These are phyloP conservation scores for Ctenochaetus hawaiiensis DNA, from an alignment of 2,797 vertebrate species.

Conservation along the genomic window DNA sequence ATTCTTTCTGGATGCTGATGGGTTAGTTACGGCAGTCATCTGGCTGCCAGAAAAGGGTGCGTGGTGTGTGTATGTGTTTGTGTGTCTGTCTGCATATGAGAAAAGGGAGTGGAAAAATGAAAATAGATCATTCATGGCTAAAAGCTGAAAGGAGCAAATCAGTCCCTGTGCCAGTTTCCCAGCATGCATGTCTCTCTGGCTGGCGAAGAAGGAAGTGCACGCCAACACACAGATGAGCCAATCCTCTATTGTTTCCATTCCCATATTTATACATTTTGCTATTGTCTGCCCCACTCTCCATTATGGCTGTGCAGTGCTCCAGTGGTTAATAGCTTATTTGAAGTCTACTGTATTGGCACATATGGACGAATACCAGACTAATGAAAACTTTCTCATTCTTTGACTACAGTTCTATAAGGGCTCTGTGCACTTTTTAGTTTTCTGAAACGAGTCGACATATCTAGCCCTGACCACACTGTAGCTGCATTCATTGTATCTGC, in stretches of 20 bases:
- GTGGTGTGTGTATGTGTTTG: constrained; percentile 12
- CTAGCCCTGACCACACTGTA: constrained; percentile 54
- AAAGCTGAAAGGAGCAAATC: constrained; percentile 64
- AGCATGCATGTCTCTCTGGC: constrained; percentile 66
- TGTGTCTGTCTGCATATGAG: constrained; percentile 20
- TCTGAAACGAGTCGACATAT: constrained; percentile 68
- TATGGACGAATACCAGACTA: constrained; percentile 42
- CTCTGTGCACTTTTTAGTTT: constrained; percentile 31
- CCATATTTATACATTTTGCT: constrained; percentile 60
- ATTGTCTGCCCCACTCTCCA: constrained; percentile 59
- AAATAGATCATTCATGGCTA: constrained; percentile 74
- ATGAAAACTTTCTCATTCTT: constrained; percentile 73
- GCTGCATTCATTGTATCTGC: constrained; percentile 62
- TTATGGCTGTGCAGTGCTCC: constrained; percentile 48
- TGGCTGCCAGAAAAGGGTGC: constrained; percentile 10
- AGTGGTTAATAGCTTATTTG: constrained; percentile 64
- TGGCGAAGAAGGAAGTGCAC: constrained; percentile 34
- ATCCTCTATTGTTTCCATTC: constrained; percentile 59
- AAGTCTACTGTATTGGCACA: constrained; percentile 51
- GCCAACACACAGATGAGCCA: constrained; percentile 68
- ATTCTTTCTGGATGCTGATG: constrained; percentile 55
- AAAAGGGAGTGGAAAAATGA: constrained; percentile 58
- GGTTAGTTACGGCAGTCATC: constrained; percentile 41
- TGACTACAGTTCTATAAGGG: constrained; percentile 43
- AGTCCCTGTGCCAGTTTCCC: constrained; percentile 66